Percentiles rank a stretch among this genome's conserved stretches.
Evolutionary conservation across 2,113 vertebrate species (phyloP).

Genomic region (Kobus ellipsiprymnus): DNA sequence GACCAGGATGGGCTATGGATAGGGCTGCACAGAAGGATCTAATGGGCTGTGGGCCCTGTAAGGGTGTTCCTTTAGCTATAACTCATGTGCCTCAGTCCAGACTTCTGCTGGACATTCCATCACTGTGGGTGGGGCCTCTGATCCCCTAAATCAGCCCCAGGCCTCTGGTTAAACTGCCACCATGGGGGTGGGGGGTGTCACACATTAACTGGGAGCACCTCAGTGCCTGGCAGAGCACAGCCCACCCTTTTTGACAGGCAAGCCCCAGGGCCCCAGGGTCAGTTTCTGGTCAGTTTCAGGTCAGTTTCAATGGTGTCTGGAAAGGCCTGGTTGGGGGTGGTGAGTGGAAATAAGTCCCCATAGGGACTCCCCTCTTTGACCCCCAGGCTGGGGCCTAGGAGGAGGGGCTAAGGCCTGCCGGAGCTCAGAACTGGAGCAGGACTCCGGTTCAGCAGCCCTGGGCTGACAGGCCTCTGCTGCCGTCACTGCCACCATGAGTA

Average conservation of each 20-base stretch:
- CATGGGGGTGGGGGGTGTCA: not conserved
- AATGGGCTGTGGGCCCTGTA: not conserved
- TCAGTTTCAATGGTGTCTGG: constrained; percentile 35
- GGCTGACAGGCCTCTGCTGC: not conserved
- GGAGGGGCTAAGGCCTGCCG: not conserved
- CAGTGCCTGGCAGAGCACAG: not conserved
- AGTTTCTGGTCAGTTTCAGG: constrained; percentile 53
- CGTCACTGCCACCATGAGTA: not conserved
- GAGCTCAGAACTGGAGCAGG: not conserved
- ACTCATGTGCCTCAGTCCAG: not conserved
- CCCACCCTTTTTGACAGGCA: not conserved
- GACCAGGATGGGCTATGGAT: not conserved
- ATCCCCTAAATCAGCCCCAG: not conserved
- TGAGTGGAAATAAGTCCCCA: not conserved
- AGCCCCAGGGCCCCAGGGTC: not conserved
- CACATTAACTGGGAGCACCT: constrained; percentile 50
- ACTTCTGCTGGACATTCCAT: constrained; percentile 21
- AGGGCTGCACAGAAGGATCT: not conserved
- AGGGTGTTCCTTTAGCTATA: not conserved
- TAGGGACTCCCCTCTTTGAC: not conserved
- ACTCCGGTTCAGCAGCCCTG: no score
- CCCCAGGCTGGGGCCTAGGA: not conserved
- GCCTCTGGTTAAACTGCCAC: constrained; percentile 60
- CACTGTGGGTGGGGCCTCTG: not conserved
- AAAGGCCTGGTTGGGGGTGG: not conserved